phyloP scores from a whole-genome alignment of 2,113 vertebrate species.

The Carassius auratus region DNA sequence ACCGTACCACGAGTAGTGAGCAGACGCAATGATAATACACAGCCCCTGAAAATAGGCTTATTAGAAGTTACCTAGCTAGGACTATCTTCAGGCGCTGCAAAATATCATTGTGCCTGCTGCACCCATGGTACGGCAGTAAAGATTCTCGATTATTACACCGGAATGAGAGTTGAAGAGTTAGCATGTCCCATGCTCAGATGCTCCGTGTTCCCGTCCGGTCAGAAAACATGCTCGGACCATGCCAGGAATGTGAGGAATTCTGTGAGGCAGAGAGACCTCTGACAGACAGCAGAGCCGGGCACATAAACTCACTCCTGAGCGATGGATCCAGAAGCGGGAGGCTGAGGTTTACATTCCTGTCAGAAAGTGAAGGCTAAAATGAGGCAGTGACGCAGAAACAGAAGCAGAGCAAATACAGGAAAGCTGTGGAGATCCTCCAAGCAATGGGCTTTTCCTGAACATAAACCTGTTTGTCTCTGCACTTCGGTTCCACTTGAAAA shows the following conservation, averaged over 20 bases:
- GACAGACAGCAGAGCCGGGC: conserved; percentile 20
- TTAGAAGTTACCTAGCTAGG: too few relatives aligned
- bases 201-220: background rate
- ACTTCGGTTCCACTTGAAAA: background rate
- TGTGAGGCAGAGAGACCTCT: conserved; percentile 16
- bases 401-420: conserved; percentile 13
- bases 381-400: background rate
- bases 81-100: too few relatives aligned
- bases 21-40: too few relatives aligned
- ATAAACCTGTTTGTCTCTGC: background rate
- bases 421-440: background rate
- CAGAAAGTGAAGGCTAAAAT: conserved; percentile 2
- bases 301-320: background rate
- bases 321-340: background rate
- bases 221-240: conserved; percentile 66
- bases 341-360: conserved; percentile 32
- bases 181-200: background rate
- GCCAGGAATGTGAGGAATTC: conserved; percentile 75
- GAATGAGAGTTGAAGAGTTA: background rate
- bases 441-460: conserved; percentile 11
- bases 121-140: too few relatives aligned
- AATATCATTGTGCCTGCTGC: too few relatives aligned
- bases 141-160: too few relatives aligned
- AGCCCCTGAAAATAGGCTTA: too few relatives aligned
- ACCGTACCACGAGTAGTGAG: too few relatives aligned